phyloP scores from a whole-genome alignment of 1,140 invertebrate species.

The Zaprionus camerounensis region DNA sequence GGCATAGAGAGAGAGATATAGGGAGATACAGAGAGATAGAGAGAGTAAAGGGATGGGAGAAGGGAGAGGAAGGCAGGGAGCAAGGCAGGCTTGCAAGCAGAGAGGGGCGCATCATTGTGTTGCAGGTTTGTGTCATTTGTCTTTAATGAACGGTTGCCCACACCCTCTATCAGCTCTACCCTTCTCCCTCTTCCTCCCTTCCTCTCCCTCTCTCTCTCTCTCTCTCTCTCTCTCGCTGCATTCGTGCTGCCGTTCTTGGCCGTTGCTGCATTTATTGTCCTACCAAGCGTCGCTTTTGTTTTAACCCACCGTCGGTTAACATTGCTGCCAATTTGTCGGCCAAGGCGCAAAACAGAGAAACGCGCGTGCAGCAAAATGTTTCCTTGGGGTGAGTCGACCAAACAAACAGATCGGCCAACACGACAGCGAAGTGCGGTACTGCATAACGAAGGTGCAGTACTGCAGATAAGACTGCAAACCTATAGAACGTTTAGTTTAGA shows the following conservation, averaged over 20 bases:
- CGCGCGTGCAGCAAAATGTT: slow-evolving; percentile 39
- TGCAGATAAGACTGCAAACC: too few species aligned
- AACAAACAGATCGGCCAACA: background rate
- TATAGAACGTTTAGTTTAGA: too few species aligned
- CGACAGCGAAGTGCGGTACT: slow-evolving; percentile 1
- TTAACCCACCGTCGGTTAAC: slow-evolving; percentile 70
- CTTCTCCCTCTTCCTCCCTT: background rate
- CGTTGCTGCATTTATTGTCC: slow-evolving; percentile 57
- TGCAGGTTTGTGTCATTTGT: slow-evolving; percentile 73
- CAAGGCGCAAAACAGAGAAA: slow-evolving; percentile 56
- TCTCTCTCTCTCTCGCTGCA: background rate
- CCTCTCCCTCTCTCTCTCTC: background rate
- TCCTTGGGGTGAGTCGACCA: slow-evolving; percentile 23
- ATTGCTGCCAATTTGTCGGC: slow-evolving; percentile 70
- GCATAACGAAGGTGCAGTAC: background rate
- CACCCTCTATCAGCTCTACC: slow-evolving; percentile 12
- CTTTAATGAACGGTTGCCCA: slow-evolving; percentile 72
- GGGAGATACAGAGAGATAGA: background rate
- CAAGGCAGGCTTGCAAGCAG: slow-evolving; percentile 17
- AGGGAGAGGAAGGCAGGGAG: slow-evolving; percentile 3
- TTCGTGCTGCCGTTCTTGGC: slow-evolving; percentile 25
- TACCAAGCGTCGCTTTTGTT: slow-evolving; percentile 73
- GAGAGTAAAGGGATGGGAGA: background rate
- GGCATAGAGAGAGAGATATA: slow-evolving; percentile 13
- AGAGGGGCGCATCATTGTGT: slow-evolving; percentile 9